Evolutionary conservation across 2,113 vertebrate species (phyloP), one percentile per base, ranked within the genome.

Genomic region (Spea bombifrons): DNA sequence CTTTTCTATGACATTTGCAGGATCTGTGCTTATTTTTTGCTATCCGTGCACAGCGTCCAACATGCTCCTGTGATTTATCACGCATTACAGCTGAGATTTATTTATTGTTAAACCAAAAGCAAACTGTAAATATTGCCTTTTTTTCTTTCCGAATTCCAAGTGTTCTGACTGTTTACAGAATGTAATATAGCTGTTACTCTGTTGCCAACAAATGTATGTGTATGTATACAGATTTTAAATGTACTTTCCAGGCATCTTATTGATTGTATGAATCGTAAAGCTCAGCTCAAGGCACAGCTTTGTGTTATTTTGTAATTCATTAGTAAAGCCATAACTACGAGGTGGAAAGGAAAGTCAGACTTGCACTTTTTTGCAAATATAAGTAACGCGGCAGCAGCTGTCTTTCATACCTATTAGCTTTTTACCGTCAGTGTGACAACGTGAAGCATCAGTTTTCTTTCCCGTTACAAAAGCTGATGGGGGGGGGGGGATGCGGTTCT

Each of bases 81-180:
- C 2, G 2, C 30, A 2, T 30, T 59, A 59, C 44, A 66, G 48
- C 73, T 45, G 64, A 52, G 68, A 68, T 57, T 16, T 50, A 73
- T 66, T 79, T 66, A 73, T 57, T 79, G 67, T 69, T 48, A 48
- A 79, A 79, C 77, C 77, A 69, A 83, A 85, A 75, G 83, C 86
- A 87, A 92, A 89, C 83, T 96, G 94, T 96, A 96, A 92, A 95
- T 97, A 95, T 84, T 86, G 88, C 90, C 91, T 93, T 92, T 91
- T 59, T 59, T 13, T 13, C 55, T 59, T 91, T 88, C 90, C 90
- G 89, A 90, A 90, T 92, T 92, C 94, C 89, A 93, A 95, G 93
- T 94, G 92, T 86, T 95, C 92, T 95, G 88, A 90, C 88, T 93
- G 96, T 99, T 97, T 98, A 97, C 95, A 95, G 91, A 89, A 94